These are phyloP conservation scores for Dryadula phaetusa DNA, from an alignment of 2,888 invertebrate species.

Conservation along the genomic window DNA sequence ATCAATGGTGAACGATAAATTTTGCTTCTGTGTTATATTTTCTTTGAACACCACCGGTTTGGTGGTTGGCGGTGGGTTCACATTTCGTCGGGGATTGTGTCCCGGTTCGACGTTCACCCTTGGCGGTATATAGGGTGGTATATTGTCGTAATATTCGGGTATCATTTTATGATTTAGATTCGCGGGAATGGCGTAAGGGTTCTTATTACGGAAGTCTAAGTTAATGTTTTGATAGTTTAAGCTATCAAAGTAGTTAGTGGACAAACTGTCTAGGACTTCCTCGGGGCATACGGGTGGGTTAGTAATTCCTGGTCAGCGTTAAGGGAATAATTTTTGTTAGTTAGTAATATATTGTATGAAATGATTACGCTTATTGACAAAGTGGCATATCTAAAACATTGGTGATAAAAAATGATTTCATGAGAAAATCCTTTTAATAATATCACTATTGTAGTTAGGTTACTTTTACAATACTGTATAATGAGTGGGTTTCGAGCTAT, in stretches of 20 bases:
- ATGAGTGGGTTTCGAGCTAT: background rate
- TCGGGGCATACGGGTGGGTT: conserved; percentile 61
- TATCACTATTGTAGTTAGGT: background rate
- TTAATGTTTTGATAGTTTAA: conserved; percentile 68
- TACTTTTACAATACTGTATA: background rate
- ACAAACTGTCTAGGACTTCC: conserved; percentile 73
- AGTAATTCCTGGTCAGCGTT: conserved; percentile 73
- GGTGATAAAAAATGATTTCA: too few relatives aligned
- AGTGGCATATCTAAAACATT: background rate
- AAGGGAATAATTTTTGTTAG: conserved; percentile 47
- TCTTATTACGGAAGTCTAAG: conserved; percentile 73
- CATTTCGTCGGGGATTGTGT: conserved; percentile 52
- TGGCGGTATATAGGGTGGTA: conserved; percentile 73
- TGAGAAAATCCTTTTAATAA: background rate
- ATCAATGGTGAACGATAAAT: conserved; percentile 69
- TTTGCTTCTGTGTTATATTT: conserved; percentile 63
- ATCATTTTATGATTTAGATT: conserved; percentile 73
- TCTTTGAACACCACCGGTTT: conserved; percentile 70
- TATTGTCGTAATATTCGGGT: conserved; percentile 67
- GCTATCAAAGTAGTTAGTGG: conserved; percentile 76
- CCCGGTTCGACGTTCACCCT: conserved; percentile 63
- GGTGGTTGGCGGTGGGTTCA: conserved; percentile 57
- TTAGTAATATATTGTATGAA: conserved; percentile 37
- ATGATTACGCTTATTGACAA: conserved; percentile 34
- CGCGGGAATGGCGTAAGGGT: conserved; percentile 81